A percentile compares a stretch with the other conserved stretches of the same genome.
Conservation (phyloP, 2,888 invertebrate species). For the Amphimallon solstitiale region DNA sequence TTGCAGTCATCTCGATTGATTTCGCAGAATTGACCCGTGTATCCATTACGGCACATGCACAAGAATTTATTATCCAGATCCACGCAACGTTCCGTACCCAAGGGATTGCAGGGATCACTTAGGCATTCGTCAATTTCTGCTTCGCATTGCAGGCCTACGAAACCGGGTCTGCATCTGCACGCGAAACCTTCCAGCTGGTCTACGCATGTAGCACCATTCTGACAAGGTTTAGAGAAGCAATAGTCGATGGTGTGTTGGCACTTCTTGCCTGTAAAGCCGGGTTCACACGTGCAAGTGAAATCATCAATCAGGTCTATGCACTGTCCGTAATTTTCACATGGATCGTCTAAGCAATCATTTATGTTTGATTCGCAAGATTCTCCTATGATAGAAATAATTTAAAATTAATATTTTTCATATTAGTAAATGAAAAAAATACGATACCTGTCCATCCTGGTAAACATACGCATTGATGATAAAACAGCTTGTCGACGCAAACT, state of each 20-base stretch:
- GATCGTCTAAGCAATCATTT: conserved; percentile 88
- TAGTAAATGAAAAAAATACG: conserved; percentile 10
- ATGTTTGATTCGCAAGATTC: conserved; percentile 88
- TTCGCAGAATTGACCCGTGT: conserved; percentile 85
- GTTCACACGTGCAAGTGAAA: conserved; percentile 88
- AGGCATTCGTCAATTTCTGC: conserved; percentile 93
- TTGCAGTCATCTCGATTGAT: conserved; percentile 88
- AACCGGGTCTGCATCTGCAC: conserved; percentile 94
- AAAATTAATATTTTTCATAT: conserved; percentile 4
- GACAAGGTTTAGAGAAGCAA: conserved; percentile 89
- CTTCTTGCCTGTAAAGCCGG: conserved; percentile 92
- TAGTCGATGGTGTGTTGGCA: conserved; percentile 95
- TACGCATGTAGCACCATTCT: conserved; percentile 88
- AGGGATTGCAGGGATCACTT: conserved; percentile 88
- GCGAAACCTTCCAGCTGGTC: conserved; percentile 90
- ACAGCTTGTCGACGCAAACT: conserved; percentile 89
- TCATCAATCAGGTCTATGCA: conserved; percentile 90
- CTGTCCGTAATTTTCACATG: conserved; percentile 92
- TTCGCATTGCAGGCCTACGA: conserved; percentile 91
- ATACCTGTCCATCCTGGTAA: conserved; percentile 90
- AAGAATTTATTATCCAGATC: conserved; percentile 88
- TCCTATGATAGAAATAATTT: conserved; percentile 55
- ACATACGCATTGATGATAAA: conserved; percentile 88
- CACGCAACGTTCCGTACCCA: conserved; percentile 89
- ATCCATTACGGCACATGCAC: conserved; percentile 91